These are phyloP conservation scores for Rhegmatorhina hoffmannsi DNA, from an alignment of 2,113 vertebrate species.

Conservation along the genomic window DNA sequence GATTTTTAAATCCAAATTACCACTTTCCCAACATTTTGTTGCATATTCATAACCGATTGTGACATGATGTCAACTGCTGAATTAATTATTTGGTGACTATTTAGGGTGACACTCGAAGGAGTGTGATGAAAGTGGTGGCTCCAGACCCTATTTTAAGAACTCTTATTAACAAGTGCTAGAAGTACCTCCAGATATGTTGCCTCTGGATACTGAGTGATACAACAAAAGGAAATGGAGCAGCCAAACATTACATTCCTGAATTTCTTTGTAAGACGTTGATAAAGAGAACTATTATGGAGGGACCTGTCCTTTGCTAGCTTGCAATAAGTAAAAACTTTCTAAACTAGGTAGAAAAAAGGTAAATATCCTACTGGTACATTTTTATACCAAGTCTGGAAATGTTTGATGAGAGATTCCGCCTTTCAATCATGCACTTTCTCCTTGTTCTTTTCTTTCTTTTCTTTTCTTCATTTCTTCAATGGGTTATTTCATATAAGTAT, in stretches of 20 bases:
- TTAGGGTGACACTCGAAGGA: conserved; percentile 15
- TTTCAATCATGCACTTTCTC: not conserved
- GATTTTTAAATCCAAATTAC: not conserved
- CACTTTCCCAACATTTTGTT: not conserved
- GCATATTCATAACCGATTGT: not conserved
- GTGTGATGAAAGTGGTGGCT: not conserved
- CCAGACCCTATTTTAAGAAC: conserved; percentile 34
- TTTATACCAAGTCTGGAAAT: not conserved
- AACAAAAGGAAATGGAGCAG: not conserved
- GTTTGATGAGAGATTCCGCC: not conserved
- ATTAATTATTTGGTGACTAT: conserved; percentile 50
- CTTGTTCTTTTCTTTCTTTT: not conserved
- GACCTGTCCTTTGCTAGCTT: not conserved
- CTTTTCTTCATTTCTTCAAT: not conserved
- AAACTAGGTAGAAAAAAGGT: not conserved
- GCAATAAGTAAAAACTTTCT: not conserved
- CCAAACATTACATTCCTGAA: not conserved
- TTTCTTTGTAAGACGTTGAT: not conserved
- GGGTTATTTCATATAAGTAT: not conserved
- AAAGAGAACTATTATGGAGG: not conserved
- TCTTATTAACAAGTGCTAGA: not conserved
- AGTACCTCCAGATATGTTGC: not conserved
- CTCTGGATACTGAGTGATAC: not conserved
- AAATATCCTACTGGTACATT: not conserved
- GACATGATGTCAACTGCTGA: not conserved